Percentiles rank a stretch among this genome's conserved stretches.
These are phyloP conservation scores for Hyperopisus bebe DNA, from an alignment of 2,113 vertebrate genomes.

Conservation along the genomic window DNA sequence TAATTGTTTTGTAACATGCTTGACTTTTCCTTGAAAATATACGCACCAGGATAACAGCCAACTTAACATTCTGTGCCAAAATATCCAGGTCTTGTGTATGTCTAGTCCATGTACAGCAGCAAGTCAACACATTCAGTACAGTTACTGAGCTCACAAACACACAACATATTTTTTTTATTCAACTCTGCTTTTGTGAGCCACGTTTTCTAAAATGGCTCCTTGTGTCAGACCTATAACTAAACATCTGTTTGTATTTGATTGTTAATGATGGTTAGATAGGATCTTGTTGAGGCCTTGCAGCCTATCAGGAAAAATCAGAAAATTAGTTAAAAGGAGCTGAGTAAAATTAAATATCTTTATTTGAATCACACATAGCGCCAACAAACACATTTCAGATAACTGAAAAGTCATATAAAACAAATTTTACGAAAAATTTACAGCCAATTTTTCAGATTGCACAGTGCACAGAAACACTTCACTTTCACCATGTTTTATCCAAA, in stretches of 20 bases:
- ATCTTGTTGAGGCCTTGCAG: not conserved
- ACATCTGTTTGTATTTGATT: not conserved
- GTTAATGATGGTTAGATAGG: not conserved
- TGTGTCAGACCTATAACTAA: not conserved
- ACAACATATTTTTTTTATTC: not conserved
- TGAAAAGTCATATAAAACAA: conserved; percentile 10
- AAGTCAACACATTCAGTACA: not conserved
- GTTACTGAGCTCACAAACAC: not conserved
- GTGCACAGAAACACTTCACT: not conserved
- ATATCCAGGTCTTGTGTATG: not conserved
- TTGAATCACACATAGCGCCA: conserved; percentile 41
- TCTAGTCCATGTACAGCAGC: not conserved
- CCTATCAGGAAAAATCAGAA: not conserved
- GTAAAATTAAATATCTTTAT: conserved; percentile 47
- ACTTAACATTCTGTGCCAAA: not conserved
- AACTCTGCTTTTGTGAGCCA: not conserved
- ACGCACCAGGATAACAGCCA: not conserved
- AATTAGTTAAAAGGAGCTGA: not conserved
- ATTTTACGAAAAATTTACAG: conserved; percentile 42
- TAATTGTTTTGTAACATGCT: not conserved
- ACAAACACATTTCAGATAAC: conserved; percentile 12
- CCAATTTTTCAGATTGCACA: not conserved
- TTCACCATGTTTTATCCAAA: not conserved
- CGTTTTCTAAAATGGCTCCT: not conserved
- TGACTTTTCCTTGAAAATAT: not conserved